A percentile compares a stretch with the other conserved stretches of the same genome.
Conservation (phyloP, 2,888 invertebrate species). For the Cryptocheilus praepositus region DNA sequence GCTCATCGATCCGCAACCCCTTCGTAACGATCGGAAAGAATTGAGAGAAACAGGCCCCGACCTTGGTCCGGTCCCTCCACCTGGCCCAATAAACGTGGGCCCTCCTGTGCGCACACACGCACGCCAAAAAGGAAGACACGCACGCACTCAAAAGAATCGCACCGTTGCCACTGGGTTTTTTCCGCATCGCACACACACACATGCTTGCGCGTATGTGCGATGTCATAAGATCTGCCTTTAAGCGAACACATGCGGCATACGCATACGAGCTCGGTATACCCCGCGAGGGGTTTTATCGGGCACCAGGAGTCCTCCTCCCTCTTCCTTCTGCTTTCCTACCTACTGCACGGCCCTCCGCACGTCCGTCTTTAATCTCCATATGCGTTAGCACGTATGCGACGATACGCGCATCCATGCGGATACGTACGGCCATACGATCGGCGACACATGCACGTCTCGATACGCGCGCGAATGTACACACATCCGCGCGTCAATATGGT, state of each 20-base stretch:
- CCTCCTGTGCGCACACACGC: conserved; percentile 29
- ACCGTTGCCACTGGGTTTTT: conserved; percentile 9
- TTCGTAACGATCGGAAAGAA: conserved; percentile 61
- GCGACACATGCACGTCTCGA: conserved; percentile 6
- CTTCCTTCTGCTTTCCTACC: conserved; percentile 16
- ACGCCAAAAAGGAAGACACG: not conserved
- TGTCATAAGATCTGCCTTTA: conserved; percentile 61
- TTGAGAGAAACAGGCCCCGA: conserved; percentile 52
- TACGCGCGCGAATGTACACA: conserved; percentile 31
- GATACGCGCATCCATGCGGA: conserved; percentile 32
- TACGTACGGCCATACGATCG: conserved; percentile 42
- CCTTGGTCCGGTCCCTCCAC: conserved; percentile 67
- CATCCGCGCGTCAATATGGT: conserved; percentile 65
- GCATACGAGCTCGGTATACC: not conserved
- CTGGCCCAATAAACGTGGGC: conserved; percentile 67
- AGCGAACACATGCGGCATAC: conserved; percentile 26
- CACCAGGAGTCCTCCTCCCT: conserved; percentile 28
- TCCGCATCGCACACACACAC: conserved; percentile 23
- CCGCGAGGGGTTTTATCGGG: conserved; percentile 48
- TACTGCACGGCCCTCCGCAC: conserved; percentile 34
- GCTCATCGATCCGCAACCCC: conserved; percentile 72
- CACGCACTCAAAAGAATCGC: not conserved
- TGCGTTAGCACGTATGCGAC: conserved; percentile 69
- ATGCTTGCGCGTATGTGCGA: conserved; percentile 32
- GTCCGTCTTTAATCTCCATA: conserved; percentile 59